phyloP scores from a whole-genome alignment of 2,113 vertebrate species.

The Dicaeum eximium region DNA sequence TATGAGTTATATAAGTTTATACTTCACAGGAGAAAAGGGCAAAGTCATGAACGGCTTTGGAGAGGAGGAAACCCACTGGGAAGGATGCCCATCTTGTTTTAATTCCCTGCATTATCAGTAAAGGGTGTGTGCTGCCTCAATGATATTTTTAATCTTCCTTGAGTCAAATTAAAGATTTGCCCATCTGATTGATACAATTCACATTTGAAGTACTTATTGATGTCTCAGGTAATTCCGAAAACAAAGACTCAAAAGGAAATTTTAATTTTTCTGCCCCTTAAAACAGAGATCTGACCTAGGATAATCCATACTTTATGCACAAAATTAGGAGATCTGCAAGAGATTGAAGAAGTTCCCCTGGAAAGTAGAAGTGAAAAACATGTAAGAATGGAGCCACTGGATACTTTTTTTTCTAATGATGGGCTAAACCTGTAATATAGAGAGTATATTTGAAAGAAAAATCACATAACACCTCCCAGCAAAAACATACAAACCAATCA shows the following conservation, averaged over 20 bases:
- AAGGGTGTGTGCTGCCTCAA: background rate
- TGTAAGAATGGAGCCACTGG: background rate
- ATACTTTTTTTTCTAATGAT: background rate
- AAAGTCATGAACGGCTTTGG: background rate
- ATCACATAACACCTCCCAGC: rapidly evolving
- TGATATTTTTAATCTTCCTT: background rate
- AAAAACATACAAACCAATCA: background rate
- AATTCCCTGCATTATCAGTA: background rate
- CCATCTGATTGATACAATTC: background rate
- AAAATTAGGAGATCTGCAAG: background rate
- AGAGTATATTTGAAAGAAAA: background rate
- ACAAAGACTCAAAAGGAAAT: background rate
- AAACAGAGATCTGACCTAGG: background rate
- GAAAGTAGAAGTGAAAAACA: background rate
- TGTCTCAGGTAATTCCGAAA: background rate
- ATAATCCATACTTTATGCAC: background rate
- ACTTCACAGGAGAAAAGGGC: background rate
- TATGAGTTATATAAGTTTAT: no score
- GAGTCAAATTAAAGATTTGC: background rate
- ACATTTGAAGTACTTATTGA: background rate
- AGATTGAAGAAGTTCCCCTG: background rate
- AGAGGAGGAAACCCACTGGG: background rate
- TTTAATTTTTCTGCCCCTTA: background rate
- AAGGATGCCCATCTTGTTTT: background rate
- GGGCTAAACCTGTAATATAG: background rate